Conservation (phyloP, 1,140 invertebrate species). For the Drosophila nebulosa region DNA sequence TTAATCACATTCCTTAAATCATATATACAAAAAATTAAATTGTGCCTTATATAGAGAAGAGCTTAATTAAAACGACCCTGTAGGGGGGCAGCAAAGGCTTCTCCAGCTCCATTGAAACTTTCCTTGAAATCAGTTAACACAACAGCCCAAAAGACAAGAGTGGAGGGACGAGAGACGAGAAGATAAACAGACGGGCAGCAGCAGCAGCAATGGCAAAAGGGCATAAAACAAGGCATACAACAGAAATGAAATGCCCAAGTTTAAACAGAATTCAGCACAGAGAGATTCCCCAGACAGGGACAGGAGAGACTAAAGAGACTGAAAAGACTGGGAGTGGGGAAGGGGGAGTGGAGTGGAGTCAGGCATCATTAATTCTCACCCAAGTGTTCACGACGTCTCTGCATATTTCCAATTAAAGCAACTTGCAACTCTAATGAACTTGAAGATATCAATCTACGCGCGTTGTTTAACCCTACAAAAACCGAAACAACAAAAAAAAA, state of each 20-base stretch:
- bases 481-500: slow-evolving; percentile 6
- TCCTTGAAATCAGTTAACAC: slow-evolving; percentile 70
- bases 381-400: slow-evolving; percentile 56
- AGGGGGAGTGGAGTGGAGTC: slow-evolving; percentile 21
- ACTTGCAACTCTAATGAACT: slow-evolving; percentile 79
- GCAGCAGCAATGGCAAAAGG: no score
- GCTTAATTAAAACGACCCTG: slow-evolving; percentile 60
- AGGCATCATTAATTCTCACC: slow-evolving; percentile 80
- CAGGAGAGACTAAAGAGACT: neutral
- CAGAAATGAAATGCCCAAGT: slow-evolving; percentile 49
- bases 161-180: neutral
- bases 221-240: slow-evolving; percentile 17
- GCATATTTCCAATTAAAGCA: slow-evolving; percentile 76
- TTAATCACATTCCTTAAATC: slow-evolving; percentile 5
- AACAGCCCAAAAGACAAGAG: slow-evolving; percentile 29
- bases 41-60: slow-evolving; percentile 54
- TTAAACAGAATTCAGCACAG: slow-evolving; percentile 55
- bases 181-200: slow-evolving; percentile 18
- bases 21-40: slow-evolving; percentile 21
- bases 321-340: neutral
- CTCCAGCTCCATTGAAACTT: slow-evolving; percentile 31
- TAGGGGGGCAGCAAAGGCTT: slow-evolving; percentile 27
- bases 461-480: slow-evolving; percentile 70
- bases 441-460: slow-evolving; percentile 80
- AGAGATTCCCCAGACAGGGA: slow-evolving; percentile 25